Evolutionary conservation across 2,888 invertebrate genomes (phyloP).

Genomic region (Tanytarsus gracilentus): DNA sequence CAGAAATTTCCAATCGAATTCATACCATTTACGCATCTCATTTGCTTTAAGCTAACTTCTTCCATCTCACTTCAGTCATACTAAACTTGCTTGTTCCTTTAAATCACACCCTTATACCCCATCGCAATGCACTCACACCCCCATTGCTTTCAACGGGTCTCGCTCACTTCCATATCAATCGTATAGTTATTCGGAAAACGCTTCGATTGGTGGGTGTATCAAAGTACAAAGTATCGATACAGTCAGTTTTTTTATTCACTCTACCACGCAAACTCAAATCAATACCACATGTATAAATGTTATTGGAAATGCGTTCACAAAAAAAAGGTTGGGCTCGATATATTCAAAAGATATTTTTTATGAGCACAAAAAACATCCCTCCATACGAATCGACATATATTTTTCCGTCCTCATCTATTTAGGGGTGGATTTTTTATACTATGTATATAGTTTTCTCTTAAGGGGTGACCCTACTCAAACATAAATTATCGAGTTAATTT

Average conservation of each 20-base stretch:
- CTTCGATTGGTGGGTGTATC: constrained; percentile 19
- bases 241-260: not conserved
- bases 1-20: too few relatives aligned
- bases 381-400: not conserved
- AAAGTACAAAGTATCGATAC: not conserved
- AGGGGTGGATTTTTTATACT: constrained; percentile 13
- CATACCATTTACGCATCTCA: too few relatives aligned
- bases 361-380: not conserved
- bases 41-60: too few relatives aligned
- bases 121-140: too few relatives aligned
- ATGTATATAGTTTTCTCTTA: not conserved
- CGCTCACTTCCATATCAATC: too few relatives aligned
- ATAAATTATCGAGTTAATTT: constrained; percentile 27
- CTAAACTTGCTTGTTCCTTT: too few relatives aligned
- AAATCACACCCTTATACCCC: too few relatives aligned
- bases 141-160: too few relatives aligned
- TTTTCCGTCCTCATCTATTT: not conserved
- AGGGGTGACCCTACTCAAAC: constrained; percentile 18
- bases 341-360: not conserved
- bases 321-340: constrained; percentile 4
- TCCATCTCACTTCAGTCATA: too few relatives aligned
- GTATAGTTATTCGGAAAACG: too few relatives aligned
- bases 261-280: constrained; percentile 23
- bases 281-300: not conserved
- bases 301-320: not conserved